These are phyloP conservation scores for Timandra comae DNA, from an alignment of 2,888 invertebrate species.

Conservation along the genomic window DNA sequence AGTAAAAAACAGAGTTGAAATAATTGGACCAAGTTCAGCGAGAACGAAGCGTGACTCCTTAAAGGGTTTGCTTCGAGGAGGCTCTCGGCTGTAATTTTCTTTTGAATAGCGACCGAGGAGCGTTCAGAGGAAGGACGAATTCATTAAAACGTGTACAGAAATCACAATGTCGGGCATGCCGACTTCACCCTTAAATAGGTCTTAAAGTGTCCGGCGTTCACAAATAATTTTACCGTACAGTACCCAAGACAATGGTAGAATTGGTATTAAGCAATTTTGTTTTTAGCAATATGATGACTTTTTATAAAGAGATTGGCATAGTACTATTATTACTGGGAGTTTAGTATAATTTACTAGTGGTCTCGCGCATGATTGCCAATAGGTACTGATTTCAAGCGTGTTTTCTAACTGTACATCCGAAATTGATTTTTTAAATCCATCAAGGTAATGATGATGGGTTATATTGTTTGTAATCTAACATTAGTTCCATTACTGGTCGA, in stretches of 20 bases:
- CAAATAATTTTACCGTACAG: conserved; percentile 16
- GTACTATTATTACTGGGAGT: too few relatives aligned
- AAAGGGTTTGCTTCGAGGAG: conserved; percentile 68
- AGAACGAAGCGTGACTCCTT: conserved; percentile 64
- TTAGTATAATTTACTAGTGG: conserved; percentile 8
- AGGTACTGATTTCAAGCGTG: conserved; percentile 31
- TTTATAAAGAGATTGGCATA: too few relatives aligned
- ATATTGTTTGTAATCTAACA: conserved; percentile 61
- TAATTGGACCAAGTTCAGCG: conserved; percentile 68
- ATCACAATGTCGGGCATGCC: conserved; percentile 53
- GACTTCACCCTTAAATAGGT: conserved; percentile 47
- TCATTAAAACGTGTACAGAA: conserved; percentile 68
- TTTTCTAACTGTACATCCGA: conserved; percentile 55
- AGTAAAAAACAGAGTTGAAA: conserved; percentile 57
- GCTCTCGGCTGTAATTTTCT: conserved; percentile 67
- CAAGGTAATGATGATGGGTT: conserved; percentile 55
- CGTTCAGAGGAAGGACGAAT: conserved; percentile 60
- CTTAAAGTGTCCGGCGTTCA: conserved; percentile 38
- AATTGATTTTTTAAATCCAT: conserved; percentile 66
- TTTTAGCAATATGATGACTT: neutral
- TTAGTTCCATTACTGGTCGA: conserved; percentile 49
- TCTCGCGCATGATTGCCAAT: conserved; percentile 34
- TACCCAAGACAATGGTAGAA: conserved; percentile 2
- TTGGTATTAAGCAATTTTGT: conserved; percentile 5
- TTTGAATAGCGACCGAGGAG: conserved; percentile 61